A percentile compares a stretch with the other conserved stretches of the same genome.
These are phyloP conservation scores for Ceryle rudis DNA, from an alignment of 2,797 vertebrate genomes.

Conservation along the genomic window DNA sequence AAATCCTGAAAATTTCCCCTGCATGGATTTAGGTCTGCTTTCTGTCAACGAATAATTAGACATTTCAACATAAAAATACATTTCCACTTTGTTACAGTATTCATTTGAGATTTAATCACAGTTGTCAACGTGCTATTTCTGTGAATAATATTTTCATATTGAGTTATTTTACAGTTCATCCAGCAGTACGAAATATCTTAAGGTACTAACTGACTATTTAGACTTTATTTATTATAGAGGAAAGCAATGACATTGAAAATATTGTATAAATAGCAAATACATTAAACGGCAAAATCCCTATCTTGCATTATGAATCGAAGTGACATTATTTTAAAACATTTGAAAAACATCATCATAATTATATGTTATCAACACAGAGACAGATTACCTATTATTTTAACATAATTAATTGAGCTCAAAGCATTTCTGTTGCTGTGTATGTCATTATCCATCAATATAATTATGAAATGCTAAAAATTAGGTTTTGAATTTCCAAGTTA, in stretches of 20 bases:
- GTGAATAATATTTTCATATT: constrained; percentile 60
- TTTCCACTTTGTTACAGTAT: constrained; percentile 57
- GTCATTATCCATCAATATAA: constrained; percentile 65
- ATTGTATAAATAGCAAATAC: constrained; percentile 69
- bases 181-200: constrained; percentile 57
- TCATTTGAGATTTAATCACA: constrained; percentile 66
- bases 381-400: constrained; percentile 73
- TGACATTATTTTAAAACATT: constrained; percentile 72
- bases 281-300: constrained; percentile 64
- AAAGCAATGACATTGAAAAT: constrained; percentile 72
- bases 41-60: constrained; percentile 54
- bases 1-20: not conserved
- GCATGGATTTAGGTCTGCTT: not conserved
- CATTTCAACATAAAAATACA: constrained; percentile 38
- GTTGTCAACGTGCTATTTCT: constrained; percentile 60
- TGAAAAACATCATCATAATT: constrained; percentile 72
- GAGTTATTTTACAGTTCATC: constrained; percentile 64
- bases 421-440: constrained; percentile 49
- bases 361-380: constrained; percentile 63
- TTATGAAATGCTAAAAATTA: constrained; percentile 49
- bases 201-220: constrained; percentile 60
- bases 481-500: constrained; percentile 35
- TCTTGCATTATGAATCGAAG: constrained; percentile 63
- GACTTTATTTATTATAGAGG: constrained; percentile 51
- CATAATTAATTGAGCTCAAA: constrained; percentile 69